Evolutionary conservation across 2,113 vertebrate species (phyloP).

Genomic region (Cygnus buccinator): DNA sequence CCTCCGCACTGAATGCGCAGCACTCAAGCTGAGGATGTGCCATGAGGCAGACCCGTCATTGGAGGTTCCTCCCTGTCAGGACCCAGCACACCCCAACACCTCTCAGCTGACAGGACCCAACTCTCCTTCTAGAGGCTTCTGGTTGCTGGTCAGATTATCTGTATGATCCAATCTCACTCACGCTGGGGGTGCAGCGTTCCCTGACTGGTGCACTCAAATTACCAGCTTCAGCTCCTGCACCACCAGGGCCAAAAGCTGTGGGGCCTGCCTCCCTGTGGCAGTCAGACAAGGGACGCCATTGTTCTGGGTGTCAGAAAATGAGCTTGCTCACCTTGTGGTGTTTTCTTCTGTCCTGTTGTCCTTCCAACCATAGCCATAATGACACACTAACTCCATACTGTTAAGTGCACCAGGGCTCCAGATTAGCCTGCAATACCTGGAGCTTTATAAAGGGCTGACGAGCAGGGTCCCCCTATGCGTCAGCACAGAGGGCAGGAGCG

Average conservation of each 20-base stretch:
- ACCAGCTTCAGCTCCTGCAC: fast-evolving
- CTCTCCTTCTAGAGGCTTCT: background rate
- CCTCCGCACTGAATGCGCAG: fast-evolving
- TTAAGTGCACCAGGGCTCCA: background rate
- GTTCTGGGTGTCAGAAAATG: background rate
- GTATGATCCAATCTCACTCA: fast-evolving
- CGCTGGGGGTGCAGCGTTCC: background rate
- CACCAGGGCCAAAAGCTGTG: fast-evolving
- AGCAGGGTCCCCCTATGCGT: background rate
- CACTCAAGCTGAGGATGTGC: fast-evolving
- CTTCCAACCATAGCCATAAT: background rate
- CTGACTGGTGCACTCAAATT: background rate
- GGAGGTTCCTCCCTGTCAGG: background rate
- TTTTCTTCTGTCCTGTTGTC: background rate
- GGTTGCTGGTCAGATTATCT: background rate
- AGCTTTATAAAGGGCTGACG: fast-evolving
- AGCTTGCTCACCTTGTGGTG: too few relatives aligned
- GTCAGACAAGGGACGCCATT: background rate
- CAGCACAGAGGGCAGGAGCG: background rate
- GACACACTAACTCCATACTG: background rate
- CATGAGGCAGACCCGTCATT: fast-evolving
- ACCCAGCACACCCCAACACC: fast-evolving
- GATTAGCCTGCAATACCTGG: too few relatives aligned
- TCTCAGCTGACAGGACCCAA: background rate
- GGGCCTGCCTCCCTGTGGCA: background rate